Conservation (phyloP, 1,140 invertebrate species). For the Drosophila mayri region DNA sequence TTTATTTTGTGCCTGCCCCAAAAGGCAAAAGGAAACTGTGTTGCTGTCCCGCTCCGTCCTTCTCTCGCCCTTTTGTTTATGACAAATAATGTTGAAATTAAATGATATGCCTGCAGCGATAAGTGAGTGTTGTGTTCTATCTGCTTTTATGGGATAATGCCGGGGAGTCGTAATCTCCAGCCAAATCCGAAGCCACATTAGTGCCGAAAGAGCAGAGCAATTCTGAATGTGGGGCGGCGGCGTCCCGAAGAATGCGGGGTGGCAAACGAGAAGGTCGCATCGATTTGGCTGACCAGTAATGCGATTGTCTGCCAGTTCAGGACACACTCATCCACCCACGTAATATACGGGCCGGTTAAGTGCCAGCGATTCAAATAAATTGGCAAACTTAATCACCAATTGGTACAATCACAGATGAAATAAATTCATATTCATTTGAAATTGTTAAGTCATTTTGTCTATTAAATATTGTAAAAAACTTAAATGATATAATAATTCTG, state of each 20-base stretch:
- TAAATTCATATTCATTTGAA: conserved; percentile 5
- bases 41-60: background rate
- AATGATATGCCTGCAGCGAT: conserved; percentile 75
- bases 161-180: conserved; percentile 35
- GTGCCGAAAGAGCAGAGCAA: conserved; percentile 43
- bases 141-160: conserved; percentile 50
- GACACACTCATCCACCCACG: conserved; percentile 6
- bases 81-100: conserved; percentile 83
- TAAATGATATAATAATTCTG: too few relatives aligned
- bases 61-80: conserved; percentile 27
- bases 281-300: conserved; percentile 49
- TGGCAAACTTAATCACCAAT: conserved; percentile 23
- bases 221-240: conserved; percentile 2
- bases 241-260: background rate
- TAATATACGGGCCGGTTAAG: conserved; percentile 24
- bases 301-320: conserved; percentile 33
- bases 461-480: background rate
- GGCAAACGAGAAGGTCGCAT: conserved; percentile 22
- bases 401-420: conserved; percentile 10
- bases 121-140: conserved; percentile 54
- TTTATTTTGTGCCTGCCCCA: conserved; percentile 70
- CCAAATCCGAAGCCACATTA: conserved; percentile 66
- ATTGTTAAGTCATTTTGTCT: background rate
- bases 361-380: conserved; percentile 33
- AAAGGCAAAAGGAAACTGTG: conserved; percentile 28